A percentile compares a stretch with the other conserved stretches of the same genome.
Evolutionary conservation across 2,797 vertebrate species (phyloP).

Genomic region (Crocodylus rhombifer): DNA sequence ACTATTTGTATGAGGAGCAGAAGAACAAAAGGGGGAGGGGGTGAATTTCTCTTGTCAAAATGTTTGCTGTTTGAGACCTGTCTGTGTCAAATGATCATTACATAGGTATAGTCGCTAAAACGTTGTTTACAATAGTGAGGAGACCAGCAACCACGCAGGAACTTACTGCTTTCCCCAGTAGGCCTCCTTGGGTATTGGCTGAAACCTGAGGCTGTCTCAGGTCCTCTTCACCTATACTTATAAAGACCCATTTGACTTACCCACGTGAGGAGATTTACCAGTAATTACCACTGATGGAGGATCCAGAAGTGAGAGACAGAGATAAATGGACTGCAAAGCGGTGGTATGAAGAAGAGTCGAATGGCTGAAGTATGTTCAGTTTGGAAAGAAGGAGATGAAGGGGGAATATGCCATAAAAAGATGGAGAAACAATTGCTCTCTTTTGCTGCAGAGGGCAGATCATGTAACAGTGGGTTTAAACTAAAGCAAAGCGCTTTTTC

Average conservation of each 20-base stretch:
- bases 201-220: not conserved
- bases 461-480: too few species aligned
- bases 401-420: too few species aligned
- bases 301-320: too few species aligned
- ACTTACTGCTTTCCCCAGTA: not conserved
- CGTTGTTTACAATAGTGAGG: not conserved
- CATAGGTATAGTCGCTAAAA: slow-evolving; percentile 18
- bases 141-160: not conserved
- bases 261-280: not conserved
- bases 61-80: slow-evolving; percentile 55
- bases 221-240: not conserved
- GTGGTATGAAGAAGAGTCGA: too few species aligned
- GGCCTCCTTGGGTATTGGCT: not conserved
- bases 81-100: slow-evolving; percentile 42
- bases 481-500: too few species aligned
- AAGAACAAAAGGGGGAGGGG: slow-evolving; percentile 27
- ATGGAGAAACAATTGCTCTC: too few species aligned
- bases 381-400: too few species aligned
- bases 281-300: not conserved
- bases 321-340: too few species aligned
- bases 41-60: slow-evolving; percentile 61
- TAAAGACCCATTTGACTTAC: not conserved
- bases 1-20: slow-evolving; percentile 59
- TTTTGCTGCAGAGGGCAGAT: too few species aligned
- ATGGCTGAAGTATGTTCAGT: too few species aligned